Percentiles rank a stretch among this genome's conserved stretches.
Conservation (phyloP, 2,888 invertebrate species). For the Nephrotoma appendiculata region DNA sequence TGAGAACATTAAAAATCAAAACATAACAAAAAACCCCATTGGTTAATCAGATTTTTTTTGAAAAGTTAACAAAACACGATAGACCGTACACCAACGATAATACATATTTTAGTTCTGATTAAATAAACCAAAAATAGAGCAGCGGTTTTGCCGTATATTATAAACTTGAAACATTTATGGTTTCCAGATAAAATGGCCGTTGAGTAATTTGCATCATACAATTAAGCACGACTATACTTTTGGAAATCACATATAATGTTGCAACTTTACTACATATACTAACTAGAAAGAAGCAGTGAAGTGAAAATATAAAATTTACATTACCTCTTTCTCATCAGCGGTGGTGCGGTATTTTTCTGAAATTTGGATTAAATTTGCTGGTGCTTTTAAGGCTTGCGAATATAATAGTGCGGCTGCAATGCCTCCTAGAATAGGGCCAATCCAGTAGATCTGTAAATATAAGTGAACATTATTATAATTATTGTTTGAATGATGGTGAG, state of each 20-base stretch:
- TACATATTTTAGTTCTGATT: not conserved
- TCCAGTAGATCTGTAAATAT: slow-evolving; percentile 58
- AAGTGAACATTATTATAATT: not conserved
- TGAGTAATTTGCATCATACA: not conserved
- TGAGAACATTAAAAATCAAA: not conserved
- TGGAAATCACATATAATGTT: too few relatives aligned
- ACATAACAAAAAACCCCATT: not conserved
- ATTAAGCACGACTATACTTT: too few relatives aligned
- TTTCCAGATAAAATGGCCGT: not conserved
- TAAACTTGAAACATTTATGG: not conserved
- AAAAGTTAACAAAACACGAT: not conserved
- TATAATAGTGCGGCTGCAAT: slow-evolving; percentile 63
- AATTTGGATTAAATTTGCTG: slow-evolving; percentile 24
- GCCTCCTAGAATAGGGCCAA: slow-evolving; percentile 73
- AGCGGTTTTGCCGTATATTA: not conserved
- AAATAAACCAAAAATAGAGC: not conserved
- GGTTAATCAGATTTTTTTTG: not conserved
- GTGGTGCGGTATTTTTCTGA: slow-evolving; percentile 30
- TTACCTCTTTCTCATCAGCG: slow-evolving; percentile 53
- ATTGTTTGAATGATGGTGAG: too few relatives aligned
- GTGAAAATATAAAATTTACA: not conserved
- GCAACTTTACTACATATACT: too few relatives aligned
- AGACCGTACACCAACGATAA: not conserved
- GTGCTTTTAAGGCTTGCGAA: slow-evolving; percentile 44
- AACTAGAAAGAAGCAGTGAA: not conserved